Evolutionary conservation across 2,113 vertebrate species (phyloP).

Genomic region (Aegotheles bennettii): DNA sequence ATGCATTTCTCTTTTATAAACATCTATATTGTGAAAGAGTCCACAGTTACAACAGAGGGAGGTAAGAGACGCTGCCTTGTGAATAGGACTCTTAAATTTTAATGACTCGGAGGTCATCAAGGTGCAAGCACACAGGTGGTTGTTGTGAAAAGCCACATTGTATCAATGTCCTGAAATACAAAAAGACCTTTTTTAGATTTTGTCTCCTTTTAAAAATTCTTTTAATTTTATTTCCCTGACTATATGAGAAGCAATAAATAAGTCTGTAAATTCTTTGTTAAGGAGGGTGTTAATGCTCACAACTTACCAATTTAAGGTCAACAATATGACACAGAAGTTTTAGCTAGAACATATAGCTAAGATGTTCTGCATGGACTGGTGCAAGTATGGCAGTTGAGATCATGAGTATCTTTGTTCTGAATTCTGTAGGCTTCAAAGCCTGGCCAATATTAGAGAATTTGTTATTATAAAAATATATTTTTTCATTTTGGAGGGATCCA

Average conservation of each 20-base stretch:
- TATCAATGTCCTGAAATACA: background rate
- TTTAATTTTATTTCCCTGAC: background rate
- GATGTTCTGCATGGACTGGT: background rate
- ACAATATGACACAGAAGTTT: background rate
- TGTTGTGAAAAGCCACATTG: background rate
- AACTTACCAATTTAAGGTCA: background rate
- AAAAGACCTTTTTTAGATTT: background rate
- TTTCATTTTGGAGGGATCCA: background rate
- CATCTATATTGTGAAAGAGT: background rate
- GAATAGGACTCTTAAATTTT: slow-evolving; percentile 29
- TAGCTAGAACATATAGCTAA: background rate
- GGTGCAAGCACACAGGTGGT: background rate
- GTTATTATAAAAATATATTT: background rate
- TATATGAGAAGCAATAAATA: background rate
- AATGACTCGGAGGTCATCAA: background rate
- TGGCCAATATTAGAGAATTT: background rate
- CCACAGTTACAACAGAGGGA: background rate
- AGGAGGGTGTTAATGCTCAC: background rate
- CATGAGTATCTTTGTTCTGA: background rate
- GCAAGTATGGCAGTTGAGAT: background rate
- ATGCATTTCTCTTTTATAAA: background rate
- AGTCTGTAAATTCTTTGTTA: background rate
- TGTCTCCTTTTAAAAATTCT: background rate
- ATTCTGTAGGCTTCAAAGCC: background rate
- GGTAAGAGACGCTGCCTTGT: background rate